A percentile compares a stretch with the other conserved stretches of the same genome.
These are phyloP conservation scores for Meteorus cinctellus DNA, from an alignment of 2,888 invertebrate species.

Conservation along the genomic window DNA sequence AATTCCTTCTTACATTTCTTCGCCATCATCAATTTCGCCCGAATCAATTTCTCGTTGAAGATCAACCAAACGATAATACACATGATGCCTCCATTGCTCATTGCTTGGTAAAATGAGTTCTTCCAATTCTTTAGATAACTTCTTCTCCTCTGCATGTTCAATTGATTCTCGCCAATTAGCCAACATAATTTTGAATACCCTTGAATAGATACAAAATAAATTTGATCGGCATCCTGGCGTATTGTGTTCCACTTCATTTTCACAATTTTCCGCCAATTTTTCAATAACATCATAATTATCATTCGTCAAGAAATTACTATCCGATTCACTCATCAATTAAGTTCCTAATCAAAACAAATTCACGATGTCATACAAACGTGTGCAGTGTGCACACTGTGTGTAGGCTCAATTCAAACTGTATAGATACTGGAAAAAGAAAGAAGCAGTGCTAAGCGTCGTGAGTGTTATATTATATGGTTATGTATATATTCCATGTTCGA, in stretches of 20 bases:
- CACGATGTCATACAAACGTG: not conserved
- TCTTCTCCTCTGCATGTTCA: slow-evolving; percentile 53
- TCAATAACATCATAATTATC: not conserved
- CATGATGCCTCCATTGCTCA: slow-evolving; percentile 79
- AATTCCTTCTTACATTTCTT: slow-evolving; percentile 6
- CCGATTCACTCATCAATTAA: slow-evolving; percentile 9
- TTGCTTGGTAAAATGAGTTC: slow-evolving; percentile 81
- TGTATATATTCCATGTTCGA: slow-evolving; percentile 25
- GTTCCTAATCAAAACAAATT: not conserved
- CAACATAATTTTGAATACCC: slow-evolving; percentile 79
- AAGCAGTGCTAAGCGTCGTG: not conserved
- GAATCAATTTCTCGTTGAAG: slow-evolving; percentile 77
- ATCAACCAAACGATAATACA: slow-evolving; percentile 81
- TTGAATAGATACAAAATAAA: slow-evolving; percentile 81
- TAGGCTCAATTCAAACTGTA: not conserved
- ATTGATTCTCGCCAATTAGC: slow-evolving; percentile 69
- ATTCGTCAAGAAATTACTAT: slow-evolving; percentile 2
- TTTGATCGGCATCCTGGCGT: slow-evolving; percentile 73
- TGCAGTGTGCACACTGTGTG: not conserved
- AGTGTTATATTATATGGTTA: not conserved
- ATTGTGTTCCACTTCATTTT: not conserved
- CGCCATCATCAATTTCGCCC: slow-evolving; percentile 24
- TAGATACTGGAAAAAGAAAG: not conserved
- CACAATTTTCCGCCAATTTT: slow-evolving; percentile 1
- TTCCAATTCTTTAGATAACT: slow-evolving; percentile 72